phyloP scores from a whole-genome alignment of 2,113 vertebrate species.

The Stegastes partitus region DNA sequence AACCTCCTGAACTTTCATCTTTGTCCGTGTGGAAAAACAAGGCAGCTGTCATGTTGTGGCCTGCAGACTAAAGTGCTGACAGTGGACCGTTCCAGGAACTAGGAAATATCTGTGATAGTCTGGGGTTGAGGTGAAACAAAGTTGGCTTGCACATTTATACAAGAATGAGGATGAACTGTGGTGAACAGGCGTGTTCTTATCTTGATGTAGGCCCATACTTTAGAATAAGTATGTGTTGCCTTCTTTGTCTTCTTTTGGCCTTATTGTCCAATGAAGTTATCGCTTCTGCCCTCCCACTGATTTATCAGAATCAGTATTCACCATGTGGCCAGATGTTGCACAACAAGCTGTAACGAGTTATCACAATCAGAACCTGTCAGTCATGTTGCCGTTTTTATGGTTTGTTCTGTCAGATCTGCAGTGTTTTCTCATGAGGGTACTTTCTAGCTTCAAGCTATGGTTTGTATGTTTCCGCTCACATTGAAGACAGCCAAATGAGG shows the following conservation, averaged over 20 bases:
- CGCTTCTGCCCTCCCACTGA: too few relatives aligned
- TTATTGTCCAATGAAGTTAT: too few relatives aligned
- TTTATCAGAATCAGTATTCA: not conserved
- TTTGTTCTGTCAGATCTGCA: not conserved
- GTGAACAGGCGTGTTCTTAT: not conserved
- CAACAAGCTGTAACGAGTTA: not conserved
- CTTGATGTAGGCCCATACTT: not conserved
- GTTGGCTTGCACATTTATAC: not conserved
- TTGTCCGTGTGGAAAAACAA: constrained; percentile 16
- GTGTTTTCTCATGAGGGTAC: not conserved
- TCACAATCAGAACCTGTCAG: not conserved
- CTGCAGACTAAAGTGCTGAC: constrained; percentile 50
- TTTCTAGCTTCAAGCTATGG: not conserved
- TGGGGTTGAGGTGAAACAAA: constrained; percentile 5
- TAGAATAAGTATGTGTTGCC: too few relatives aligned
- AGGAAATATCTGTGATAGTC: constrained; percentile 50
- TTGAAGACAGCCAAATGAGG: not conserved
- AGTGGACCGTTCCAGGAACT: constrained; percentile 47
- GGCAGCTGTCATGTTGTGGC: not conserved
- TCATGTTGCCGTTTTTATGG: not conserved
- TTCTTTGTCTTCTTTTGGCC: too few relatives aligned
- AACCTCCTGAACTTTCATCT: constrained; percentile 48
- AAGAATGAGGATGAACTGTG: constrained; percentile 15
- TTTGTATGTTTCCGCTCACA: not conserved
- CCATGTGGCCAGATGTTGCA: not conserved